Evolutionary conservation across 2,888 invertebrate species (phyloP), one percentile per base, ranked within the genome.

Genomic region (Trachelus tabidus): DNA sequence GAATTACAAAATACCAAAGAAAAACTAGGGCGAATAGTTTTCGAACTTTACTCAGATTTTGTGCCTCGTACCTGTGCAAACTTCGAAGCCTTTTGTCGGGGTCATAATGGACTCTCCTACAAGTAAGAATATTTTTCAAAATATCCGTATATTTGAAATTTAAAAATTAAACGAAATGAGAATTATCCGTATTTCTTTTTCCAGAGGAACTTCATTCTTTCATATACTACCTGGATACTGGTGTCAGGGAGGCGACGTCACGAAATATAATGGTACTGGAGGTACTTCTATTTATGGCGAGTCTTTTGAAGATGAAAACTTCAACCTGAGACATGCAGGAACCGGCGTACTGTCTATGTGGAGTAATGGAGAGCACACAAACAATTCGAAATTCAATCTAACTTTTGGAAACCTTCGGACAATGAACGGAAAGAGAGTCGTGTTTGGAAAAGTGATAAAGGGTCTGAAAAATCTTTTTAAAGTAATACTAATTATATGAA

Each of bases 201-300:
- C 73, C 68, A 90, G 90, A 73, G 85, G 85, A 31, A 90, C 90
- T 23, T 87, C 90, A 11, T 91, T 94, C 93, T 95, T 93, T 83
- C 93, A 94, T 77, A 92, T 94, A 77, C 92, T 94, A 12, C 92
- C 93, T 0, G 92, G 92, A 33, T 91, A 94, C 78, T 94, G 93
- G 90, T 94, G 94, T 85, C 92, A 94, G 78, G 93, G 93, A 23
- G 94, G 94, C 11, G 94, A 94, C 84, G 93, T 94, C 33, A 88
- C 89, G 0, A 93, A 93, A 80, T 93, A 93, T 83, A 93, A 94
- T 83, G 94, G 94, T 1, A 93, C 91, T 75, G 94, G 94, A 1
- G 92, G 92, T 80, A 93, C 92, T 83, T 83, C 93, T 0, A 92
- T 93, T 37, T 92, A 93, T 35, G 93, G 92, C 0, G 87, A 90